Conservation (phyloP, 2,888 invertebrate genomes). For the Osedax frankpressi region DNA sequence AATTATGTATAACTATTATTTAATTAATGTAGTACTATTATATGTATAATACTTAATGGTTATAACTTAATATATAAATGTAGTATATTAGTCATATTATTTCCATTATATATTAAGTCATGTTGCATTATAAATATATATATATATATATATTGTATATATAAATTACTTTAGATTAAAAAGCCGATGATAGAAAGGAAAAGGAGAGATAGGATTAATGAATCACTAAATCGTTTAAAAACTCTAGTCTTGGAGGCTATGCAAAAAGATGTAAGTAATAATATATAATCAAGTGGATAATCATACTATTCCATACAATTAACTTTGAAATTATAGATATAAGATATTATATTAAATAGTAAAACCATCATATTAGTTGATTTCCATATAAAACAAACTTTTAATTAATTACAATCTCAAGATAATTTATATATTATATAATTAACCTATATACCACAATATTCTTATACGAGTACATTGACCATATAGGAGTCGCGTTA, state of each 20-base stretch:
- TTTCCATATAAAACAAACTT: background rate
- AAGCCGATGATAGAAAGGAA: slow-evolving; percentile 37
- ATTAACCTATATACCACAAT: background rate
- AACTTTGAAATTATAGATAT: too few relatives aligned
- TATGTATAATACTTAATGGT: too few relatives aligned
- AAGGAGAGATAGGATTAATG: slow-evolving; percentile 36
- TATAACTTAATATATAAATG: too few relatives aligned
- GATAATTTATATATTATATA: background rate
- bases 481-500: slow-evolving; percentile 38
- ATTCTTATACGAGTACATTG: background rate
- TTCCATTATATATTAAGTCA: too few relatives aligned
- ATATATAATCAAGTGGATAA: background rate
- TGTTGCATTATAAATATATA: too few relatives aligned
- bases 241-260: slow-evolving; percentile 34
- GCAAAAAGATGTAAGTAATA: slow-evolving; percentile 30
- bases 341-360: background rate
- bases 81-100: too few relatives aligned
- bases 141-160: too few relatives aligned
- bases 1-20: too few relatives aligned
- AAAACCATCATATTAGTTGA: background rate
- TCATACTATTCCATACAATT: too few relatives aligned
- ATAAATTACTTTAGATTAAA: slow-evolving; percentile 33
- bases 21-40: too few relatives aligned
- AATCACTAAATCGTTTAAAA: slow-evolving; percentile 34
- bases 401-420: background rate